phyloP scores from a whole-genome alignment of 2,113 vertebrate genomes.

The Cariama cristata region DNA sequence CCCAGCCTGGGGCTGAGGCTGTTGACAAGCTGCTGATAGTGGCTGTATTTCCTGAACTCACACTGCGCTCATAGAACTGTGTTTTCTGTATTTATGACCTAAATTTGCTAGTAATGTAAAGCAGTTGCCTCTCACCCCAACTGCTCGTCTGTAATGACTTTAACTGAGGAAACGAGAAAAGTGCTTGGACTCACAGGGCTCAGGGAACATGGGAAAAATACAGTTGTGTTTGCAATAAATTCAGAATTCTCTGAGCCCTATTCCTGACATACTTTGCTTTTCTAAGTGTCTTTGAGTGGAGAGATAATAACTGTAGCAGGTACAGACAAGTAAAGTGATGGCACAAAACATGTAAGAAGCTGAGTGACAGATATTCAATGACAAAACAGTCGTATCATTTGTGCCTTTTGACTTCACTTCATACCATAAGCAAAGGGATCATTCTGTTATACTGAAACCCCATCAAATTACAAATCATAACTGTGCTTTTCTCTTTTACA shows the following conservation, averaged over 20 bases:
- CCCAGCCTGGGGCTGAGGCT: too few species aligned
- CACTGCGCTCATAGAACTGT: neutral
- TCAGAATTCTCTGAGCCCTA: neutral
- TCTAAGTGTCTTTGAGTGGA: neutral
- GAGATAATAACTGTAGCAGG: neutral
- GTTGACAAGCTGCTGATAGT: neutral
- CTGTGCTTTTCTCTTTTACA: neutral
- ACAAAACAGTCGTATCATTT: neutral
- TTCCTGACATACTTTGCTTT: neutral
- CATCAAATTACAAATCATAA: neutral
- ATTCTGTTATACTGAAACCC: neutral
- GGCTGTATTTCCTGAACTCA: neutral
- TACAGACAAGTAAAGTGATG: neutral
- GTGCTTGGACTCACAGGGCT: neutral
- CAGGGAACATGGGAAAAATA: neutral
- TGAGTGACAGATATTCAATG: neutral
- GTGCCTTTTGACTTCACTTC: neutral
- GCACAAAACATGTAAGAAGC: neutral
- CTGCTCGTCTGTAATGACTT: neutral
- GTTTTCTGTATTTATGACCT: neutral
- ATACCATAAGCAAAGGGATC: neutral
- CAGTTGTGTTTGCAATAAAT: neutral
- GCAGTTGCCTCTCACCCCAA: neutral
- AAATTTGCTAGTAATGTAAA: neutral
- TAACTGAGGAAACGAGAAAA: neutral